These are phyloP conservation scores for Limonius californicus DNA, from an alignment of 1,140 invertebrate genomes.

Conservation along the genomic window DNA sequence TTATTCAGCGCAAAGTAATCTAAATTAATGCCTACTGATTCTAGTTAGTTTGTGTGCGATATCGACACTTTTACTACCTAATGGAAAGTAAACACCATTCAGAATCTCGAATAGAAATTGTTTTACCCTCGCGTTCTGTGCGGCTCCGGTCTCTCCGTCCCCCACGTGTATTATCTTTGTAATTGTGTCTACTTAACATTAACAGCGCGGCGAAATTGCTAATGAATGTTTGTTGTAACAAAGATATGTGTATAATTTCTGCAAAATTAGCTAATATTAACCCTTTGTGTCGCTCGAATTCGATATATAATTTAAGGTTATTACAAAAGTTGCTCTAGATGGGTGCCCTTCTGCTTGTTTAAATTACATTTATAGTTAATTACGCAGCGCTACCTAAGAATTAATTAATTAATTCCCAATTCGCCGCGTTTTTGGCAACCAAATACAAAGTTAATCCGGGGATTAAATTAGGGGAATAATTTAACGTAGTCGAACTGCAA, in stretches of 20 bases:
- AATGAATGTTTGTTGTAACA: conserved; percentile 33
- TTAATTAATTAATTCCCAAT: too few relatives aligned
- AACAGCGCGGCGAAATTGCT: conserved; percentile 31
- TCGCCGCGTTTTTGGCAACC: background rate
- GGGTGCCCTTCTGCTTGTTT: background rate
- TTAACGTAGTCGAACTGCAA: background rate
- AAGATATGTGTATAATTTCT: conserved; percentile 30
- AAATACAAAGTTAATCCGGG: background rate
- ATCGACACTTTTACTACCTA: conserved; percentile 41
- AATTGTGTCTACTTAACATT: conserved; percentile 32
- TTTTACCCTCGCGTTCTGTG: conserved; percentile 24
- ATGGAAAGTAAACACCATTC: conserved; percentile 40
- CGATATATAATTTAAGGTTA: conserved; percentile 28
- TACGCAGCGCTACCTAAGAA: background rate
- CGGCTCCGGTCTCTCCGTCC: conserved; percentile 6
- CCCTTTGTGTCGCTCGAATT: conserved; percentile 23
- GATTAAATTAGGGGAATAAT: background rate
- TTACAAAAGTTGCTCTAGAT: conserved; percentile 2
- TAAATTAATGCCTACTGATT: conserved; percentile 40
- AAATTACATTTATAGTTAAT: conserved; percentile 5
- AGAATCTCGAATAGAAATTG: conserved; percentile 37
- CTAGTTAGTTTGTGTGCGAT: conserved; percentile 37
- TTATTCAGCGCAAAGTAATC: conserved; percentile 36
- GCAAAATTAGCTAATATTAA: conserved; percentile 30
- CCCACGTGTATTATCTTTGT: conserved; percentile 27